Percentiles rank a stretch among this genome's conserved stretches.
Conservation (phyloP, 64 coral and sea anemone species). For the Montipora capricornis region DNA sequence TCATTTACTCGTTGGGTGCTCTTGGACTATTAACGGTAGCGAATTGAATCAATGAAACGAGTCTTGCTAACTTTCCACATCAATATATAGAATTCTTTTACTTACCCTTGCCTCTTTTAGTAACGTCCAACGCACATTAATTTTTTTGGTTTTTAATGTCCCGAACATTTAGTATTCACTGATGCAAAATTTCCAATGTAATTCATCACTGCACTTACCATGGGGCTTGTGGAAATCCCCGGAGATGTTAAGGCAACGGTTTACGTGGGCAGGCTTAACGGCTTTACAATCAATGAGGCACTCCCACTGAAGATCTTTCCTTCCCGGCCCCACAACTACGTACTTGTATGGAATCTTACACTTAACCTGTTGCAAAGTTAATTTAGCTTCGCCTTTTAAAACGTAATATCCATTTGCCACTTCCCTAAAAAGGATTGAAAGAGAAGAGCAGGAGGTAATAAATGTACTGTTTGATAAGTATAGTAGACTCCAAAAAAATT, state of each 20-base stretch:
- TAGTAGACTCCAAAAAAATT: not conserved
- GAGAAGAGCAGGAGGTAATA: not conserved
- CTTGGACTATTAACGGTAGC: too few species aligned
- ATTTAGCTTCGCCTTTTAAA: not conserved
- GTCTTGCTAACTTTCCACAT: too few species aligned
- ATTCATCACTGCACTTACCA: not conserved
- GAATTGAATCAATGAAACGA: too few species aligned
- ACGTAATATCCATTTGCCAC: not conserved
- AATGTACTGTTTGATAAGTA: not conserved
- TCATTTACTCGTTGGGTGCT: too few species aligned
- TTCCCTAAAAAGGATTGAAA: not conserved
- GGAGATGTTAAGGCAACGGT: constrained; percentile 28
- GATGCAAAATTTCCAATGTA: too few species aligned
- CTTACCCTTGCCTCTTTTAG: too few species aligned
- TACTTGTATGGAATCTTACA: constrained; percentile 28
- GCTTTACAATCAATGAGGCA: constrained; percentile 1
- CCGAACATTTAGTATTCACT: too few species aligned
- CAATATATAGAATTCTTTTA: too few species aligned
- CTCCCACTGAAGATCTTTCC: constrained; percentile 52
- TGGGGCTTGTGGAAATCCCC: not conserved
- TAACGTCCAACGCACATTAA: too few species aligned
- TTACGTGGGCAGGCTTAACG: not conserved
- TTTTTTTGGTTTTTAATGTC: too few species aligned
- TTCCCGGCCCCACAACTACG: not conserved
- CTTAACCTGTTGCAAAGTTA: not conserved